Percentiles rank a stretch among this genome's conserved stretches.
phyloP scores from a whole-genome alignment of 2,113 vertebrate species.

The Neopipo cinnamomea region DNA sequence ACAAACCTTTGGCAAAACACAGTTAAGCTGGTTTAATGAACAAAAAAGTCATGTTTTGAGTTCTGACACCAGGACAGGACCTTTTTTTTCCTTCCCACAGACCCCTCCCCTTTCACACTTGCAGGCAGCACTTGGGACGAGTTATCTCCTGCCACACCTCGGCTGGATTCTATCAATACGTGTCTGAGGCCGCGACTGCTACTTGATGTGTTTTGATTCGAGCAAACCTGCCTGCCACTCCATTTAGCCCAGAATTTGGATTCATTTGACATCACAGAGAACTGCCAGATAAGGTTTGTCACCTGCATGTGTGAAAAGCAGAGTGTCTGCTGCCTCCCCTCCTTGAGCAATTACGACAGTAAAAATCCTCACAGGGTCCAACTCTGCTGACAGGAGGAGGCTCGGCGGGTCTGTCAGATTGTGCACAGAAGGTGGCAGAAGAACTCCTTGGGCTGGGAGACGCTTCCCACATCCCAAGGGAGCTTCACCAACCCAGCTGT shows the following conservation, averaged over 20 bases:
- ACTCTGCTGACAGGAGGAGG: neutral
- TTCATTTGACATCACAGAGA: neutral
- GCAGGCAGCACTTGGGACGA: neutral
- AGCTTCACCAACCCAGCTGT: neutral
- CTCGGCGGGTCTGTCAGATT: neutral
- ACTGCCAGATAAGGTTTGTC: neutral
- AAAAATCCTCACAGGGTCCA: neutral
- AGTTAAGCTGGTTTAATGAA: neutral
- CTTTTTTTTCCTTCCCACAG: neutral
- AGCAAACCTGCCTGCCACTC: neutral
- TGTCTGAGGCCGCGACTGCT: neutral
- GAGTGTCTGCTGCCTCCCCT: neutral
- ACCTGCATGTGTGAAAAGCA: neutral
- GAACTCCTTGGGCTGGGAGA: neutral
- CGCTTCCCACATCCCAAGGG: neutral
- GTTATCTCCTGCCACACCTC: neutral
- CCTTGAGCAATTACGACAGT: neutral
- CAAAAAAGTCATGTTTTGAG: neutral
- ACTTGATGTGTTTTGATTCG: neutral
- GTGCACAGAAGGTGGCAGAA: constrained; percentile 44
- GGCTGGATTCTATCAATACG: neutral
- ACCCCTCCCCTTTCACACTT: neutral
- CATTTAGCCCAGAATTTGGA: neutral
- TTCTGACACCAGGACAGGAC: neutral
- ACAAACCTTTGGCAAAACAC: neutral